A percentile compares a stretch with the other conserved stretches of the same genome.
Evolutionary conservation across 2,797 vertebrate genomes (phyloP).

Genomic region (Potorous gilbertii): DNA sequence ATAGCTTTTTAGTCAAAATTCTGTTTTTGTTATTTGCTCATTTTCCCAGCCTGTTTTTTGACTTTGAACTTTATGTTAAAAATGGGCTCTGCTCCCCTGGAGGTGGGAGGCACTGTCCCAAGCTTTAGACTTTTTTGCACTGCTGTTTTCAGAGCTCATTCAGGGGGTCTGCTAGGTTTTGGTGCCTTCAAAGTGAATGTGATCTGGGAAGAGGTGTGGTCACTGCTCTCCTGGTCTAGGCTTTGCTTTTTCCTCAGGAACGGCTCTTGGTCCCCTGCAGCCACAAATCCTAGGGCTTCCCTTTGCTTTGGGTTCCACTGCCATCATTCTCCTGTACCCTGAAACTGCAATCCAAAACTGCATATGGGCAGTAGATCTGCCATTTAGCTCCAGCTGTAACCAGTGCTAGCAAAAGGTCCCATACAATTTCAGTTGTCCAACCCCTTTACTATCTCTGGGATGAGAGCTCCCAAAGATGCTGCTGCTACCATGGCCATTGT

Average conservation of each 20-base stretch:
- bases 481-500: background rate
- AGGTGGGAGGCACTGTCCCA: background rate
- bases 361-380: no score
- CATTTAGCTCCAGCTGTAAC: no score
- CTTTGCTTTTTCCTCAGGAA: background rate
- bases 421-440: background rate
- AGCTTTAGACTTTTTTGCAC: background rate
- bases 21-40: background rate
- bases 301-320: no score
- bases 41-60: background rate
- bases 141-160: background rate
- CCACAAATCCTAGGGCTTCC: no score
- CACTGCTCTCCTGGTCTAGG: background rate
- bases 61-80: background rate
- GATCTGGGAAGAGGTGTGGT: background rate
- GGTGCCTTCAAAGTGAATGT: background rate
- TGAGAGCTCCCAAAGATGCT: background rate
- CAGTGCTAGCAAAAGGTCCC: no score
- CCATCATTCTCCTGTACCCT: no score
- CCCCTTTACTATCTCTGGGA: background rate
- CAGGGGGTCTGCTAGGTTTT: background rate
- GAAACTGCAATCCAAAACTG: no score
- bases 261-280: no score
- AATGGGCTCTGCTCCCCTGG: background rate
- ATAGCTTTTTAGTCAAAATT: background rate